Evolutionary conservation across 1,140 invertebrate species (phyloP).

Genomic region (Drosophila miranda): DNA sequence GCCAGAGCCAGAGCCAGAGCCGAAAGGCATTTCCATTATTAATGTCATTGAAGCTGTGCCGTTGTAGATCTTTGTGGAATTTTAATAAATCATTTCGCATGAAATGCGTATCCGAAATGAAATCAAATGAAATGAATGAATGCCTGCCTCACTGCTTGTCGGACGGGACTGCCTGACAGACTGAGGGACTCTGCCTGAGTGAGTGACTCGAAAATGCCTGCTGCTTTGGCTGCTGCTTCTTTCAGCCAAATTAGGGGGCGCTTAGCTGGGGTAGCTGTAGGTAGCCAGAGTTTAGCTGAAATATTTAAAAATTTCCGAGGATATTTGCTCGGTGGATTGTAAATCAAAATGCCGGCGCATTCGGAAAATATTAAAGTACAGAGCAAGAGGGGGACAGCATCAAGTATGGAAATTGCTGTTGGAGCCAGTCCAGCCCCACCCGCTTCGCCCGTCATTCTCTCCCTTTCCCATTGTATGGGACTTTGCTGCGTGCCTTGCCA

Average conservation of each 20-base stretch:
- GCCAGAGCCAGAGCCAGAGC: conserved; percentile 24
- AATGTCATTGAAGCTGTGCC: conserved; percentile 50
- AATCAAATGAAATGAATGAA: conserved; percentile 75
- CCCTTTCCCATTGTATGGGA: neutral
- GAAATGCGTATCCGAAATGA: conserved; percentile 67
- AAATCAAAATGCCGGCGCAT: conserved; percentile 72
- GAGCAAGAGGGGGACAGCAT: conserved; percentile 37
- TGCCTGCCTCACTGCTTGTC: conserved; percentile 20
- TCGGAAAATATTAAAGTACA: conserved; percentile 52
- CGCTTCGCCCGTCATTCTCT: too few species aligned
- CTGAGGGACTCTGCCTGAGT: neutral
- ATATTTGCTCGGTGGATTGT: conserved; percentile 48
- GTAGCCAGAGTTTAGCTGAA: conserved; percentile 36
- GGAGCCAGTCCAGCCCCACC: neutral
- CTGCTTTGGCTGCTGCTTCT: neutral
- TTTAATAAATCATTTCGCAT: conserved; percentile 77
- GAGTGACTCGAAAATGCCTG: conserved; percentile 36
- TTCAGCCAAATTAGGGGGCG: conserved; percentile 45
- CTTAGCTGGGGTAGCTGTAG: conserved; percentile 33
- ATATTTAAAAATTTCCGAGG: conserved; percentile 54
- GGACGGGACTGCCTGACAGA: neutral
- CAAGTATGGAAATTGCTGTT: conserved; percentile 65
- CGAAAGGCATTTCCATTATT: conserved; percentile 71
- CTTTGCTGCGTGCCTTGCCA: conserved; percentile 26
- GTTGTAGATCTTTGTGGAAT: conserved; percentile 54